phyloP scores from a whole-genome alignment of 2,888 invertebrate species.

The Drepanosiphum platanoidis region DNA sequence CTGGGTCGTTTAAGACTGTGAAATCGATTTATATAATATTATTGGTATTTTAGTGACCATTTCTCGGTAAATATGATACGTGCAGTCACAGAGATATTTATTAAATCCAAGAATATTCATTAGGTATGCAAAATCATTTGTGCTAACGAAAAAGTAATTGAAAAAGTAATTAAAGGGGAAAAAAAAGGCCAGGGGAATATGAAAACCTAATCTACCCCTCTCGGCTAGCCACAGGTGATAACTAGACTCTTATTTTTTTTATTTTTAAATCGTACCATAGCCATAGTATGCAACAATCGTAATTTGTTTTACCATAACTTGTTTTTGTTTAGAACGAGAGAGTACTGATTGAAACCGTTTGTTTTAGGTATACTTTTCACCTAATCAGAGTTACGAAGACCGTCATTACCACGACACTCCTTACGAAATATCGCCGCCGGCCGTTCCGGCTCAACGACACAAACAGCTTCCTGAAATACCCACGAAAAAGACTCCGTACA shows the following conservation, averaged over 20 bases:
- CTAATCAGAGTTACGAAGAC: slow-evolving; percentile 67
- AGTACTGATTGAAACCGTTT: no score
- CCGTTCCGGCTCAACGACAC: slow-evolving; percentile 47
- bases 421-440: slow-evolving; percentile 64
- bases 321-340: no score
- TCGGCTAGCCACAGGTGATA: neutral
- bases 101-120: no score
- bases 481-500: slow-evolving; percentile 66
- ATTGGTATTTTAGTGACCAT: no score
- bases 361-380: slow-evolving; percentile 65
- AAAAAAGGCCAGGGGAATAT: neutral
- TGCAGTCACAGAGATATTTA: no score
- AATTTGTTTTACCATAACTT: no score
- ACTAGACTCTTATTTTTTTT: no score
- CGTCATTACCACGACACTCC: slow-evolving; percentile 64
- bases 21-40: no score
- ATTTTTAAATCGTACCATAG: no score
- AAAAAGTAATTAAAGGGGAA: neutral
- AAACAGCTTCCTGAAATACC: slow-evolving; percentile 68
- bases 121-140: no score
- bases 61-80: no score
- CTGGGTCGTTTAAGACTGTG: no score
- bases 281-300: neutral
- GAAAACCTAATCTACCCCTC: neutral
- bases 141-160: neutral